Base-by-base conservation (phyloP, 2,797 vertebrate genomes). In the Potorous gilbertii region DNA sequence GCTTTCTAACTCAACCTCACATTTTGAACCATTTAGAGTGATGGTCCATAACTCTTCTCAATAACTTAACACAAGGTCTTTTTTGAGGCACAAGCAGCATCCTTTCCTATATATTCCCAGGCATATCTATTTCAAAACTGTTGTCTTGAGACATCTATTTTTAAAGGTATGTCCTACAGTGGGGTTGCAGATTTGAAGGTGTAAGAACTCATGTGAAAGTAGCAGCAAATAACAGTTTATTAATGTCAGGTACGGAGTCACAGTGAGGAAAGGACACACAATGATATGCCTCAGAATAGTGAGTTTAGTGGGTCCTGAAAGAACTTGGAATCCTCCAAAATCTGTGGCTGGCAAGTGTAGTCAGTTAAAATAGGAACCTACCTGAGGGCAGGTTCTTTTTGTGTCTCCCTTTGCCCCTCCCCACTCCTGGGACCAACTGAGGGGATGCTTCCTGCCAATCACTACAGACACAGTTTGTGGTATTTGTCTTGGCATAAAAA, bases 131-230 rank as follows among this genome's bases (percentile, higher is more conserved):
- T 94, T 96, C 91, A 91, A 96, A 92, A 94, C 50, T 56, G 93
- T 90, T 87, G 91, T 91, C 62, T 95, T 21, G 40, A 90, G 74
- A 95, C 94, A 94, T 62, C 90, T 94, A 94, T 96, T 96, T 97
- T 91, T 94, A 97, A 97, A 91, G 90, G 96, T 91, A 93, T 97
- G 94, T 56, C 92, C 91, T 90, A 8, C 93, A 54, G 56, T 56
- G 57, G 90, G 92, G 66, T 56, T 96, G 90, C 55, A 92, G 59
- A 95, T 91, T 95, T 95, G 94, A 90, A 97, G 52, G 93, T 81
- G 57, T 29, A 81, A 16, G 27, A 87, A 87, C 13, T 50, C 50
- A 46, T 90, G 93, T 97, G 94, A 89, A 95, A 92, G 55, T 92
- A 97, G 90, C 66, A 95, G 90, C 59, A 93, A 96, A 91, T 66